A percentile compares a stretch with the other conserved stretches of the same genome.
Evolutionary conservation across 2,888 invertebrate genomes (phyloP).

Genomic region (Microctonus hyperodae): DNA sequence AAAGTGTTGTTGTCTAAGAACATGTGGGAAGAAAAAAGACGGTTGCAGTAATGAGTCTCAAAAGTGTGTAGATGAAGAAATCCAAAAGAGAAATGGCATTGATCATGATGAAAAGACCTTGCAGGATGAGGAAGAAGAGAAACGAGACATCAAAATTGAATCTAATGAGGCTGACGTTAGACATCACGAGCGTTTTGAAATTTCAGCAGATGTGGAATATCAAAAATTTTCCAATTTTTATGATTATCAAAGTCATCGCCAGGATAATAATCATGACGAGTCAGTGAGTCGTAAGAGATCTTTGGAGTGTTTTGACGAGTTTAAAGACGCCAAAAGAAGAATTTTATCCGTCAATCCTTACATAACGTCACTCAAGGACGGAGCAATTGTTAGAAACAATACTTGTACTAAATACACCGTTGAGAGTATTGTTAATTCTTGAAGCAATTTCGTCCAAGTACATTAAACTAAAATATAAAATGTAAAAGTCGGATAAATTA

Average conservation of each 20-base stretch:
- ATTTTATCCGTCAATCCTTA: conserved; percentile 42
- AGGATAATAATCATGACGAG: conserved; percentile 39
- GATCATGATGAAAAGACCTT: conserved; percentile 26
- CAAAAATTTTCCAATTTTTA: conserved; percentile 30
- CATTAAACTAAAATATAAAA: conserved; percentile 1
- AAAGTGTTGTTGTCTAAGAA: conserved; percentile 66
- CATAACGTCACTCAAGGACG: conserved; percentile 42
- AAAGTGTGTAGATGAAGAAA: conserved; percentile 37
- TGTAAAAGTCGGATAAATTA: not conserved
- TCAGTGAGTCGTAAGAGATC: conserved; percentile 49
- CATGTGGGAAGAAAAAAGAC: conserved; percentile 61
- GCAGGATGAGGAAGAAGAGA: conserved; percentile 13
- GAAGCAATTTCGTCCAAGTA: conserved; percentile 30
- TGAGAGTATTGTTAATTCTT: conserved; percentile 60
- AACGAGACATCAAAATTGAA: conserved; percentile 27
- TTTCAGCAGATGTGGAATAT: conserved; percentile 36
- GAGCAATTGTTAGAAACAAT: conserved; percentile 44
- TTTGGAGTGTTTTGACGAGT: conserved; percentile 38
- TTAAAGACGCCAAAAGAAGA: conserved; percentile 38
- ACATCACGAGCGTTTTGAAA: conserved; percentile 15
- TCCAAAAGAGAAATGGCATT: conserved; percentile 26
- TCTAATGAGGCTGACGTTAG: conserved; percentile 24
- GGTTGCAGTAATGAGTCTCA: conserved; percentile 43
- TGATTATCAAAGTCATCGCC: conserved; percentile 35
- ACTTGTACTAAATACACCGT: conserved; percentile 60